Conservation (phyloP, 2,113 vertebrate species). For the Chionodraco myersi region DNA sequence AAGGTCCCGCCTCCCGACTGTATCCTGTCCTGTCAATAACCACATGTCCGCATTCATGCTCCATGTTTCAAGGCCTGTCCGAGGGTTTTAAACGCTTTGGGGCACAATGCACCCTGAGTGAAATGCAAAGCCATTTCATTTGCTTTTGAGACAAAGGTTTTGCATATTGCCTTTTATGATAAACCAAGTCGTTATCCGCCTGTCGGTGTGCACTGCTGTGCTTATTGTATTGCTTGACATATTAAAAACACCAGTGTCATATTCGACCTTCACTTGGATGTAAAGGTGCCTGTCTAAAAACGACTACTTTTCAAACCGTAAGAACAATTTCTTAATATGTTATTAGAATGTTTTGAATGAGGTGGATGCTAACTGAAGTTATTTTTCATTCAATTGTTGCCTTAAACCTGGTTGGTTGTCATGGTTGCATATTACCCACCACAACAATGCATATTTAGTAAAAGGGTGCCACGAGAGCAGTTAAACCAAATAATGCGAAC, state of each 20-base stretch:
- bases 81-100: background rate
- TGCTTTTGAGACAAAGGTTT: background rate
- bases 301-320: no score
- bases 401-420: conserved; percentile 46
- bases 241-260: no score
- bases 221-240: background rate
- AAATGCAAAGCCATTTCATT: background rate
- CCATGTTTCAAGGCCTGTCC: no score
- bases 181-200: background rate
- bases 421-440: conserved; percentile 51
- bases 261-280: no score
- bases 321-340: background rate
- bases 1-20: no score
- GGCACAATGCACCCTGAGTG: background rate
- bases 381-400: conserved; percentile 50
- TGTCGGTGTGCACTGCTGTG: background rate
- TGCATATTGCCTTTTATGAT: background rate
- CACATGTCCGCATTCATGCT: no score
- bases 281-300: no score
- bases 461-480: conserved; percentile 14
- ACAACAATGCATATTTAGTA: conserved; percentile 22
- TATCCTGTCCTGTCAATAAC: no score
- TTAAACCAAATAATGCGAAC: conserved; percentile 1
- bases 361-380: conserved; percentile 2
- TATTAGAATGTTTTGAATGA: background rate